Evolutionary conservation across 2,113 vertebrate genomes (phyloP).

Genomic region (Alces alces): DNA sequence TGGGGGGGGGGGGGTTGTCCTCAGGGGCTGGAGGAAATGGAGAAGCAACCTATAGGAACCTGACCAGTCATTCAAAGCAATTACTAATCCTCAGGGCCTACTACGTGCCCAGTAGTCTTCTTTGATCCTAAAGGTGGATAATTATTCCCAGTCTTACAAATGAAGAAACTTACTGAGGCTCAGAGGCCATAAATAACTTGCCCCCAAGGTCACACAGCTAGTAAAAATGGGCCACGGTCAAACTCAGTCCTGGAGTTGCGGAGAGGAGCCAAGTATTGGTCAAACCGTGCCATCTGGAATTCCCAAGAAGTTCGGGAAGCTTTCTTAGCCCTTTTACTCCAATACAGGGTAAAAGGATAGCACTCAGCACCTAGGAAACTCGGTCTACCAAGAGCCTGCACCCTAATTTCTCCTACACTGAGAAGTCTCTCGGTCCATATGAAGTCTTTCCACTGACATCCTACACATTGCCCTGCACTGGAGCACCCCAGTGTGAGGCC

Average conservation of each 20-base stretch:
- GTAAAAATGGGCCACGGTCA: slow-evolving; percentile 69
- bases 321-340: background rate
- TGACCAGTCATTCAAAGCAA: background rate
- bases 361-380: background rate
- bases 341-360: background rate
- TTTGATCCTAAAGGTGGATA: slow-evolving; percentile 71
- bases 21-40: background rate
- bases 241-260: slow-evolving; percentile 71
- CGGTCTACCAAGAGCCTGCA: background rate
- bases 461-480: background rate
- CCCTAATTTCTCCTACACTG: background rate
- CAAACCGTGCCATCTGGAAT: slow-evolving; percentile 23
- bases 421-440: background rate
- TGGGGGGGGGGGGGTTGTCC: fast-evolving
- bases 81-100: slow-evolving; percentile 56
- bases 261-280: slow-evolving; percentile 64
- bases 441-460: background rate
- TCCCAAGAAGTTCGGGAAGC: background rate
- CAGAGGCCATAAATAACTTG: slow-evolving; percentile 72
- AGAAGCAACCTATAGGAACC: background rate
- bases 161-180: slow-evolving; percentile 66
- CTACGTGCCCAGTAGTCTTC: slow-evolving; percentile 56
- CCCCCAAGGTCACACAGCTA: slow-evolving; percentile 75
- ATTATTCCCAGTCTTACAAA: slow-evolving; percentile 74
- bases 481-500: background rate